phyloP scores from a whole-genome alignment of 2,113 vertebrate species.

The Scolopax mira region DNA sequence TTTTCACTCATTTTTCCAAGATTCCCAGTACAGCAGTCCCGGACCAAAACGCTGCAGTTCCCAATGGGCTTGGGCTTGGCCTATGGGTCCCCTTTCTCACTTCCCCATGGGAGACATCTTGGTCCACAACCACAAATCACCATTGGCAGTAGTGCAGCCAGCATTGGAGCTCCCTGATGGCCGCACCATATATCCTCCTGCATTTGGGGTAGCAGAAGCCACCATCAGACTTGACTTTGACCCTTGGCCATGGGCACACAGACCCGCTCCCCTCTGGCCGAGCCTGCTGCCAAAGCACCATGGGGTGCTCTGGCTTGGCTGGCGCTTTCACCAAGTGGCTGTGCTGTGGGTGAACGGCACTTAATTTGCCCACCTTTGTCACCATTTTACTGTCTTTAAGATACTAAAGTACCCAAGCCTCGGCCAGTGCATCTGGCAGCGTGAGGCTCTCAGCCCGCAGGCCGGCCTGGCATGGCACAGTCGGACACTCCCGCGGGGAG shows the following conservation, averaged over 20 bases:
- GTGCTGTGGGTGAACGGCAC: accelerated
- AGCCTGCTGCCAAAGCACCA: background rate
- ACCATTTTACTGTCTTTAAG: background rate
- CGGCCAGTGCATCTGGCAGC: accelerated
- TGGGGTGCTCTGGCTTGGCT: background rate
- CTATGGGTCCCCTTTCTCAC: background rate
- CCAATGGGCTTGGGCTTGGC: background rate
- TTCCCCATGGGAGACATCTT: accelerated
- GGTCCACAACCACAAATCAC: background rate
- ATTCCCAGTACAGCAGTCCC: background rate
- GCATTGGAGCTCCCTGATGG: accelerated
- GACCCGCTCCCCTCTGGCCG: accelerated
- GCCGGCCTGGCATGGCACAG: accelerated
- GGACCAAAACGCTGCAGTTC: background rate
- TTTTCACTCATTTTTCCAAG: background rate
- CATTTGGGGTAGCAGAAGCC: background rate
- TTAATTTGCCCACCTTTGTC: accelerated
- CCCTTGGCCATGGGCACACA: accelerated
- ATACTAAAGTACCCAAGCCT: accelerated
- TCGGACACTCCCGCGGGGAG: accelerated
- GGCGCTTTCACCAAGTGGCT: background rate
- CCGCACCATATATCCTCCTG: background rate
- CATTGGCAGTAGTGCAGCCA: background rate
- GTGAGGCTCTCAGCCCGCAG: accelerated
- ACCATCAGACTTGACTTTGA: accelerated